Percentiles rank a stretch among this genome's conserved stretches.
These are phyloP conservation scores for Tetragonula clypearis DNA, from an alignment of 1,140 invertebrate species.

Conservation along the genomic window DNA sequence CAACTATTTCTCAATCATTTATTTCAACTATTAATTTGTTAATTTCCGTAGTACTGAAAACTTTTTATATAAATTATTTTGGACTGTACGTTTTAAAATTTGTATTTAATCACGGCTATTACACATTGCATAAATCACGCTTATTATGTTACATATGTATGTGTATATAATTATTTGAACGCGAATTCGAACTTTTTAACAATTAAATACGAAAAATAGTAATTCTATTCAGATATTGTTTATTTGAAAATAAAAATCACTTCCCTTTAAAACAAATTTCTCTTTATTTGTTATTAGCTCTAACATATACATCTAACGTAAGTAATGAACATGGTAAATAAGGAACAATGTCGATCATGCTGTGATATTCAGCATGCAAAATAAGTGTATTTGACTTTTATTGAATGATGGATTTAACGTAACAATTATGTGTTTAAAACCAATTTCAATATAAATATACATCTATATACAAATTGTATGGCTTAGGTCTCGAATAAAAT, in stretches of 20 bases:
- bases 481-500: conserved; percentile 69
- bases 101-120: background rate
- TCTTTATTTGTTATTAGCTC: no score
- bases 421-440: conserved; percentile 49
- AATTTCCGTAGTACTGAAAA: background rate
- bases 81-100: background rate
- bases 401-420: conserved; percentile 56
- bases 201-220: background rate
- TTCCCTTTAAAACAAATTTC: no score
- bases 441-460: conserved; percentile 64
- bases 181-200: background rate
- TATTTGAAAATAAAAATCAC: no score
- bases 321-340: background rate
- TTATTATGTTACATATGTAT: no score
- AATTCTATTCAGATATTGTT: no score
- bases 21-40: background rate
- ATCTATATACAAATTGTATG: conserved; percentile 71
- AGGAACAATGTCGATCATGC: background rate
- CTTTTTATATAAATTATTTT: background rate
- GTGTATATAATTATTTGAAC: no score
- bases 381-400: conserved; percentile 59
- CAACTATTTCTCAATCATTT: no score
- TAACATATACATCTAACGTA: background rate
- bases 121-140: no score
- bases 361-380: background rate